Percentiles rank a stretch among this genome's conserved stretches.
Evolutionary conservation across 2,797 vertebrate species (phyloP).

Genomic region (Peromyscus attwateri): DNA sequence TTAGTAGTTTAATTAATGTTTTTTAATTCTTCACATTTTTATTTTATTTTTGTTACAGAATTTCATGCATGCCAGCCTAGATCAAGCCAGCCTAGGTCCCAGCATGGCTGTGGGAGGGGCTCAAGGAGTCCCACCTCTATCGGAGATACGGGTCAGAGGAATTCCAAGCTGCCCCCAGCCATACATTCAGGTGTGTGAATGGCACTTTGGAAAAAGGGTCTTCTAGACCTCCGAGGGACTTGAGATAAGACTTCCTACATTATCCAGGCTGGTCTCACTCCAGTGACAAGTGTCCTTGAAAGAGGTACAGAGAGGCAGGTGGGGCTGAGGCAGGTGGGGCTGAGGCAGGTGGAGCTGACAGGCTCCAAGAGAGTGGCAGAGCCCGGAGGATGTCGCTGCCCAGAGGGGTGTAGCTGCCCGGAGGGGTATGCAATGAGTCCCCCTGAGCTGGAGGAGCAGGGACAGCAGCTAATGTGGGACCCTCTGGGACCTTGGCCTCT

Average conservation of each 20-base stretch:
- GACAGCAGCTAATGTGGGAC: not conserved
- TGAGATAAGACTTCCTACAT: not conserved
- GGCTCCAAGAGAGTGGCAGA: not conserved
- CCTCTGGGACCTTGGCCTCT: not conserved
- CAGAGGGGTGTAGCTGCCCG: too few relatives aligned
- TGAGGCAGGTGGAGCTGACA: too few relatives aligned
- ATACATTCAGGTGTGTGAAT: not conserved
- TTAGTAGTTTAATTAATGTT: not conserved
- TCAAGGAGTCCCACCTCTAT: not conserved
- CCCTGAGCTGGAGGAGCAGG: not conserved
- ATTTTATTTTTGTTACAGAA: not conserved
- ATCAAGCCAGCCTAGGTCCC: not conserved
- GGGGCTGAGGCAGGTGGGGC: not conserved
- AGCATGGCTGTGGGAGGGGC: not conserved
- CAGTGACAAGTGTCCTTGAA: not conserved
- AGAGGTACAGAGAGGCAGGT: not conserved
- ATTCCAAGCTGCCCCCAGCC: not conserved
- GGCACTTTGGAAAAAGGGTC: not conserved
- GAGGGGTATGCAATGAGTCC: rapidly evolving
- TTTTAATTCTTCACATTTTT: not conserved
- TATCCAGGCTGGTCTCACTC: not conserved
- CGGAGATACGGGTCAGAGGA: too few relatives aligned
- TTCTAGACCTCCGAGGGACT: not conserved
- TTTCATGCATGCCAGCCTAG: too few relatives aligned
- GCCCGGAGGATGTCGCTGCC: not conserved